A percentile compares a stretch with the other conserved stretches of the same genome.
phyloP scores from a whole-genome alignment of 2,888 invertebrate genomes.

The Sepiola atlantica region DNA sequence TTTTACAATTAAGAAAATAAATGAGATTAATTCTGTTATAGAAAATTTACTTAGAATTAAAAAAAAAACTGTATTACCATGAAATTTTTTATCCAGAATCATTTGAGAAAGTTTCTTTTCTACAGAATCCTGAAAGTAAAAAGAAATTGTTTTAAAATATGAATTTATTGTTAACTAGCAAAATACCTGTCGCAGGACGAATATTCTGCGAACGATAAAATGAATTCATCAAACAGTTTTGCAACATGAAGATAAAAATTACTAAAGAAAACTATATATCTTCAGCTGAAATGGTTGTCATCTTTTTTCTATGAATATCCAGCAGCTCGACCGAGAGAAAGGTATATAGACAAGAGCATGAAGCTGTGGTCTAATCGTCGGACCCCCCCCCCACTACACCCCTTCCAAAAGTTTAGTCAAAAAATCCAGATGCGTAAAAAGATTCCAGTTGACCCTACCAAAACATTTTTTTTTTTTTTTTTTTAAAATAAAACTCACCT shows the following conservation, averaged over 20 bases:
- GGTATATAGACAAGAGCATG: not conserved
- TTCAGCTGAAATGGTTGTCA: not conserved
- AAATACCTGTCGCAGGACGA: too few relatives aligned
- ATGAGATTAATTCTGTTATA: too few relatives aligned
- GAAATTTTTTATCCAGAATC: conserved; percentile 98
- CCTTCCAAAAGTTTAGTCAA: not conserved
- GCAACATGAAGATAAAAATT: not conserved
- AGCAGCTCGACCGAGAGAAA: too few relatives aligned
- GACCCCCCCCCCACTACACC: not conserved
- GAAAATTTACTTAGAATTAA: not conserved
- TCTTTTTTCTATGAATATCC: too few relatives aligned
- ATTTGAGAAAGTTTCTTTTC: conserved; percentile 99
- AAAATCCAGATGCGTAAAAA: not conserved
- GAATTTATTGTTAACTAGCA: not conserved
- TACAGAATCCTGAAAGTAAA: conserved; percentile 83
- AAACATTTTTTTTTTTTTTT: too few relatives aligned
- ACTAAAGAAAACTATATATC: not conserved
- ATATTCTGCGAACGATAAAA: too few relatives aligned
- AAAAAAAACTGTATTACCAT: conserved; percentile 69
- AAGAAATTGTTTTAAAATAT: conserved; percentile 42
- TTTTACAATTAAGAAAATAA: too few relatives aligned
- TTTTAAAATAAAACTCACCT: conserved; percentile 56
- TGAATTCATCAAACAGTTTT: too few relatives aligned
- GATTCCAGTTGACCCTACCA: too few relatives aligned
- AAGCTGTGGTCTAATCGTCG: not conserved